Percentiles rank a stretch among this genome's conserved stretches.
Evolutionary conservation across 2,888 invertebrate genomes (phyloP).

Genomic region (Ectemnius lituratus): DNA sequence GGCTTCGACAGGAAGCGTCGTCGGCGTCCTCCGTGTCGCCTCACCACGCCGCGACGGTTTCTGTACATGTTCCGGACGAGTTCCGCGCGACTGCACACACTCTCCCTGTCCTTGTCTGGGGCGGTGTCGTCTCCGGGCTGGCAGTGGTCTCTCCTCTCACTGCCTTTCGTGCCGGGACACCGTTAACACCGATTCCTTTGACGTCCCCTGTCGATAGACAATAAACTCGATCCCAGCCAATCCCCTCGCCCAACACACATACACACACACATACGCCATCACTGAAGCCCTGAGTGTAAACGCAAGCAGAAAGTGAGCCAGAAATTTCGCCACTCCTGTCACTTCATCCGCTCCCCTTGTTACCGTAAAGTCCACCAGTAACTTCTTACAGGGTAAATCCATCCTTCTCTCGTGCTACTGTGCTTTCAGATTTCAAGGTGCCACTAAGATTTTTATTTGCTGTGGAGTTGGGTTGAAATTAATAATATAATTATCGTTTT

Average conservation of each 20-base stretch:
- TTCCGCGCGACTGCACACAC: constrained; percentile 57
- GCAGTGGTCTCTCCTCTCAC: neutral
- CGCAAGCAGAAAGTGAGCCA: constrained; percentile 7
- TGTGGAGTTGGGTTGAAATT: no score
- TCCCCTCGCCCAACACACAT: no score
- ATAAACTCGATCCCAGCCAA: constrained; percentile 32
- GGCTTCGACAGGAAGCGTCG: constrained; percentile 57
- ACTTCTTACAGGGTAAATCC: neutral
- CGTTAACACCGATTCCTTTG: constrained; percentile 37
- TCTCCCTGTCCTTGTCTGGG: constrained; percentile 9
- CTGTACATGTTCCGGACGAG: constrained; percentile 55
- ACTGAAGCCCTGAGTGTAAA: constrained; percentile 18
- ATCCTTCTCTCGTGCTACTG: neutral
- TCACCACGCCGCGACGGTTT: constrained; percentile 42
- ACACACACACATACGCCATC: no score
- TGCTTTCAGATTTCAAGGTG: no score
- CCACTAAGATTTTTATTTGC: no score
- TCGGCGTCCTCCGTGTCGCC: neutral
- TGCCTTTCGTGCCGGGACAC: neutral
- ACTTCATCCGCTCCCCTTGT: no score
- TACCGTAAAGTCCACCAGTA: neutral
- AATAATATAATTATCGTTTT: no score
- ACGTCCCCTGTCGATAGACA: constrained; percentile 39
- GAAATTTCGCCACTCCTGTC: neutral
- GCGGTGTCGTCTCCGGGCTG: neutral